Evolutionary conservation across 2,888 invertebrate genomes (phyloP), one percentile per base, ranked within the genome.

Genomic region (Catocala nupta): DNA sequence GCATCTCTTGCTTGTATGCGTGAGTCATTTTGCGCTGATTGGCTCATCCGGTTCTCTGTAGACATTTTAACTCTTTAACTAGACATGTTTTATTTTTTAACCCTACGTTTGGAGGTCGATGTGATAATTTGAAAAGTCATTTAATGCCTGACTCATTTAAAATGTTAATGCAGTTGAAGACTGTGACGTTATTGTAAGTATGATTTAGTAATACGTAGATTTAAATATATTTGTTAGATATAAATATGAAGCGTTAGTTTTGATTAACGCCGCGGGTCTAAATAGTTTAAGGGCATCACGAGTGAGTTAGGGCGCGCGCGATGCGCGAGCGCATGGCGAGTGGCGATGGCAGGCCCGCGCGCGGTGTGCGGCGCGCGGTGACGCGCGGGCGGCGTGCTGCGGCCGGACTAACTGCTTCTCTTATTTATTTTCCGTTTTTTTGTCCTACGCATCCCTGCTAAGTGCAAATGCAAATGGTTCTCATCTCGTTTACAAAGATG

Each of bases 21-120:
- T 93, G 91, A 92, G 86, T 92, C 92, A 92, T 83, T 80, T 82
- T 73, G 81, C 81, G 84, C 82, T 90, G 91, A 93, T 93, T 93
- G 92, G 88, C 81, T 85, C 91, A 92, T 93, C 93, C 93, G 90
- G 90, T 84, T 85, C 86, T 85, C 85, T 85, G 82, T 81, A 89
- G 87, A 89, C 88, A 81, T 88, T 83, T 87, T 82, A 89, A 90
- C 87, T 87, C 84, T 86, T 84, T 84, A 81, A 86, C 85, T 85
- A 85, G 78, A 78, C 78, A 74, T 73, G 55, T 78, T 75, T 76
- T 77, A 70, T 71, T 82, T 80, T 80, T 76, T 63, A 56, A 58
- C 44, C 60, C 39, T 52, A 51, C 53, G 44, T 16, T 54, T 63
- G 63, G 61, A 69, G 56, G 64, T 62, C 62, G 70, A 65, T 63